Evolutionary conservation across 1,140 invertebrate genomes (phyloP).

Genomic region (Pantala flavescens): DNA sequence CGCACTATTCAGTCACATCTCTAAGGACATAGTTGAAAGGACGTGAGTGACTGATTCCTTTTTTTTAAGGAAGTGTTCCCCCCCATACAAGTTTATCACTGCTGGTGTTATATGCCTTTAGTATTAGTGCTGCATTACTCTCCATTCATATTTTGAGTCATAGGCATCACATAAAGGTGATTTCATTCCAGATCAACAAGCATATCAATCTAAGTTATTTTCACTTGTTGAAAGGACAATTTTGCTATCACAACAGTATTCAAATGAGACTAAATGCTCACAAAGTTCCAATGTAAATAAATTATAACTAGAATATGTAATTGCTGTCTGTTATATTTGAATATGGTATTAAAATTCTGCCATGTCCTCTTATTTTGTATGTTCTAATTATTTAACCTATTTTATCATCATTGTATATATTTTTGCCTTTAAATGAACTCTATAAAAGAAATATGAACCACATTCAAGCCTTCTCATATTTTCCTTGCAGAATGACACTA

Average conservation of each 20-base stretch:
- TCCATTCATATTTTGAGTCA: conserved; percentile 3
- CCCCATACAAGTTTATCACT: not conserved
- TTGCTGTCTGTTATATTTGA: conserved; percentile 10
- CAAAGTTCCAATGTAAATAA: conserved; percentile 7
- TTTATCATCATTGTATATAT: not conserved
- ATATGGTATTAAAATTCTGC: conserved; percentile 5
- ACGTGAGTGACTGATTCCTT: not conserved
- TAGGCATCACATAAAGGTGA: not conserved
- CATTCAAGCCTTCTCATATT: too few relatives aligned
- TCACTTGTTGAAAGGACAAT: conserved; percentile 9
- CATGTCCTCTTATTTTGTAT: conserved; percentile 2
- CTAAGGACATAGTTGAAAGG: not conserved
- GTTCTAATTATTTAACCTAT: not conserved
- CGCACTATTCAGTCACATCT: not conserved
- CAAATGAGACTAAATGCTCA: conserved; percentile 6
- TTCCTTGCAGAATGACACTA: too few relatives aligned
- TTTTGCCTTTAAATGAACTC: too few relatives aligned
- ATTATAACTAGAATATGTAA: not conserved
- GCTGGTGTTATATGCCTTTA: not conserved
- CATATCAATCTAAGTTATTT: conserved; percentile 10
- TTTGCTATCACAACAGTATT: conserved; percentile 10
- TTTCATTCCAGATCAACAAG: conserved; percentile 6
- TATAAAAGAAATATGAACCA: too few relatives aligned
- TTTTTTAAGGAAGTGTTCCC: not conserved
- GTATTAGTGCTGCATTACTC: conserved; percentile 9